Conservation (phyloP, 1,140 invertebrate genomes). For the Drosophila athabasca region DNA sequence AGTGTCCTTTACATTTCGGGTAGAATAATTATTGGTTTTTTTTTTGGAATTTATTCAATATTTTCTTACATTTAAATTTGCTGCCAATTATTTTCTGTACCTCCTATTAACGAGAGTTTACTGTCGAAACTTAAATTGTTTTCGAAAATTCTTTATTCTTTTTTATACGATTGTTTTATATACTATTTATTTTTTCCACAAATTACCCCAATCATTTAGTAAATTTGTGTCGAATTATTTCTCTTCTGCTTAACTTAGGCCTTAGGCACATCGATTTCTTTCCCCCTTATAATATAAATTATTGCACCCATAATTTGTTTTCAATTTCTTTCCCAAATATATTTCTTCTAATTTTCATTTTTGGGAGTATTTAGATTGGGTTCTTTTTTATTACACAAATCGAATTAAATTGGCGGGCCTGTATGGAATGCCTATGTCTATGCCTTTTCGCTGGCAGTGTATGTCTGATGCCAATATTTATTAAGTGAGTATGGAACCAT, state of each 20-base stretch:
- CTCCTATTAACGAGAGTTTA: background rate
- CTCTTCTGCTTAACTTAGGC: background rate
- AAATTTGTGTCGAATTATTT: constrained; percentile 29
- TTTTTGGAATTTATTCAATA: constrained; percentile 25
- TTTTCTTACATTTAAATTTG: background rate
- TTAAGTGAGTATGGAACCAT: constrained; percentile 10
- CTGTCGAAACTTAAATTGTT: background rate
- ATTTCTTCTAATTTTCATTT: constrained; percentile 37
- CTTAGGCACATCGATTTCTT: background rate
- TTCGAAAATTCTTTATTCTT: background rate
- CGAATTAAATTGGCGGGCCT: constrained; percentile 36
- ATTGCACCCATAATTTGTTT: constrained; percentile 28
- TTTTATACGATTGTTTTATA: background rate
- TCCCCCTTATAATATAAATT: constrained; percentile 2
- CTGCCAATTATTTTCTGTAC: background rate
- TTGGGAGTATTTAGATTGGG: constrained; percentile 18
- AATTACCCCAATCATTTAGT: constrained; percentile 54
- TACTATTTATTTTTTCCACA: constrained; percentile 10
- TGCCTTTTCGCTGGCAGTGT: background rate
- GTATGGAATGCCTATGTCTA: constrained; percentile 15
- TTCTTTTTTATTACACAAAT: constrained; percentile 34
- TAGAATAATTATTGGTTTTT: background rate
- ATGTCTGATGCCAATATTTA: constrained; percentile 40
- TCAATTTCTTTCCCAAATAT: constrained; percentile 42
- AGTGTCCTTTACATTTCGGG: background rate